Base-by-base conservation (phyloP, 2,888 invertebrate genomes). In the Stenolophus ochropezus region DNA sequence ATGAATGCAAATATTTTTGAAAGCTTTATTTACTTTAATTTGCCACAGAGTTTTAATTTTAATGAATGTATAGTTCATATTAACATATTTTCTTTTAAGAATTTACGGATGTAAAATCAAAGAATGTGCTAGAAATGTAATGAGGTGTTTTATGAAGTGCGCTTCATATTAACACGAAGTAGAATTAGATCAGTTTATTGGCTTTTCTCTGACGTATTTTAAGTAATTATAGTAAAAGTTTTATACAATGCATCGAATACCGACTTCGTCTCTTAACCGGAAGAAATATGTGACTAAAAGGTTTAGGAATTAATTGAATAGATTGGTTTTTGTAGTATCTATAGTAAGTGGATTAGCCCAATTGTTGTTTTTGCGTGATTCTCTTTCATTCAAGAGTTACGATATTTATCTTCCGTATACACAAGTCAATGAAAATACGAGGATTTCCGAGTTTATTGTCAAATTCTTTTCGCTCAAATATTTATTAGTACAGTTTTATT, bases 111-210 rank as follows among this genome's bases (percentile, higher is more conserved):
- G 33, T 42, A 42, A 42, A 42, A 42, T 42, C 8, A 42, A 42
- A 42, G 33, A 42, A 42, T 11, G 33, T 42, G 33, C 33, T 42
- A 42, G 33, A 42, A 42, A 42, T 8, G 33, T 42, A 42, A 42
- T 42, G 33, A 42, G 11, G 33, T 42, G 51, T 51, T 16, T 51
- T 14, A 16, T 51, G 33, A 42, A 42, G 33, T 42, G 33, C 8
- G 33, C 33, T 42, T 42, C 11, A 11, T 42, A 42, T 56, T 11
- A 6, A 61, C 25, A 61, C 23, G 61, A 61, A 61, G 23, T 61
- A 61, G 25, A 61, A 16, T 56, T 61, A 61, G 25, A 61, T 25
- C 23, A 25, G 61, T 61, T 61, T 61, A 61, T 61, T 61, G 25
- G 4, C 23, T 61, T 27, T 25, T 61, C 23, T 61, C 11, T 61